Percentiles rank a stretch among this genome's conserved stretches.
Evolutionary conservation across 2,797 vertebrate species (phyloP).

Genomic region (Phrynocephalus guinanensis): DNA sequence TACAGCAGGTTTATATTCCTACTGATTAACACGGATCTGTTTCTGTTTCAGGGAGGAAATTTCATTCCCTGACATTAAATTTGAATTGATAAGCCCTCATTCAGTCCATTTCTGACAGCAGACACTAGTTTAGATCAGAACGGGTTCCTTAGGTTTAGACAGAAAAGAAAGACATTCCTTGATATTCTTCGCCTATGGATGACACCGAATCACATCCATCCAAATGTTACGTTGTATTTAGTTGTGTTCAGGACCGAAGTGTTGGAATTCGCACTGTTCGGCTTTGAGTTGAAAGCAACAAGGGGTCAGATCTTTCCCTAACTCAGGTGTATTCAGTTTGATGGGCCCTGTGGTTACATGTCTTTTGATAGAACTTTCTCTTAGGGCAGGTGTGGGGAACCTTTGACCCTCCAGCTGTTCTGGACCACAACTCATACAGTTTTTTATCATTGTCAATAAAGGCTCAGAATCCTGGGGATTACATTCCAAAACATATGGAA

Average conservation of each 20-base stretch:
- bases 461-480: no score
- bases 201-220: background rate
- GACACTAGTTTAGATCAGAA: background rate
- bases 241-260: background rate
- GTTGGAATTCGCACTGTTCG: background rate
- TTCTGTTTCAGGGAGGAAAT: no score
- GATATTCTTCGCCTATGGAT: background rate
- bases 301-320: background rate
- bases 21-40: no score
- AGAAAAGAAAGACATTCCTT: background rate
- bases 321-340: slow-evolving; percentile 38
- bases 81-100: background rate
- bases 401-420: no score
- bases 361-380: slow-evolving; percentile 51
- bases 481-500: no score
- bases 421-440: no score
- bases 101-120: background rate
- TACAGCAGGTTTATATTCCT: no score
- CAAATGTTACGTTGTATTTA: no score
- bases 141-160: background rate
- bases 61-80: no score
- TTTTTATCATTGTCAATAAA: no score
- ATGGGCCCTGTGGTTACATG: slow-evolving; percentile 43
- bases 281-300: background rate
- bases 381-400: background rate